Evolutionary conservation across 2,113 vertebrate genomes (phyloP), one percentile per base, ranked within the genome.

Genomic region (Pyrgilauda ruficollis): DNA sequence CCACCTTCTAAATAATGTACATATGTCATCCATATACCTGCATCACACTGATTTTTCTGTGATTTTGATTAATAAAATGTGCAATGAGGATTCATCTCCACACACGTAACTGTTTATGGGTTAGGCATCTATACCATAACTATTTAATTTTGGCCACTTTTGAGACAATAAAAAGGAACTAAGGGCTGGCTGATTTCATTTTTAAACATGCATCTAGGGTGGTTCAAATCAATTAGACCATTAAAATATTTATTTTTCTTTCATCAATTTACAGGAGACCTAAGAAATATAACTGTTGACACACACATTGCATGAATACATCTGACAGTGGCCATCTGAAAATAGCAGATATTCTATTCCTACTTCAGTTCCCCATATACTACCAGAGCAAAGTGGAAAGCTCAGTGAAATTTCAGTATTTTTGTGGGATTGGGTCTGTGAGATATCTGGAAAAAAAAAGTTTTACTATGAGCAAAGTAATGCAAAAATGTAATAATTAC

Each of bases 11-110:
- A 94, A 95, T 53, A 73, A 19, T 4, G 1, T 20, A n/a, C 11
- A 49, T 80, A 24, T 37, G 69, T 73, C 62, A 90, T 66, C 52
- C 21, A 28, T 15, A 12, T 33, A 79, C 47, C 24, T 46, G 27
- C 30, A 90, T 39, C 49, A 88, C 59, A 46, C n/a, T 58, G 74
- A 52, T 77, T 84, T 87, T 87, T 70, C 62, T 18, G 1, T 58
- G 41, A 80, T 80, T 83, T 77, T 87, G 41, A 76, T 85, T 85
- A 77, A 91, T 15, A 92, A 66, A 39, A 49, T 56, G 12, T 20
- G 10, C 24, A 73, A n/a, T 41, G 4, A 79, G 17, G 49, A 94
- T 87, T 94, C 18, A 28, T 76, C 31, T 82, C 37, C 27, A 22
- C 35, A 21, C 13, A 21, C 62, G 33, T 27, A 59, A 47, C 44